Conservation (phyloP, 2,113 vertebrate genomes). For the Chaetodon auriga region DNA sequence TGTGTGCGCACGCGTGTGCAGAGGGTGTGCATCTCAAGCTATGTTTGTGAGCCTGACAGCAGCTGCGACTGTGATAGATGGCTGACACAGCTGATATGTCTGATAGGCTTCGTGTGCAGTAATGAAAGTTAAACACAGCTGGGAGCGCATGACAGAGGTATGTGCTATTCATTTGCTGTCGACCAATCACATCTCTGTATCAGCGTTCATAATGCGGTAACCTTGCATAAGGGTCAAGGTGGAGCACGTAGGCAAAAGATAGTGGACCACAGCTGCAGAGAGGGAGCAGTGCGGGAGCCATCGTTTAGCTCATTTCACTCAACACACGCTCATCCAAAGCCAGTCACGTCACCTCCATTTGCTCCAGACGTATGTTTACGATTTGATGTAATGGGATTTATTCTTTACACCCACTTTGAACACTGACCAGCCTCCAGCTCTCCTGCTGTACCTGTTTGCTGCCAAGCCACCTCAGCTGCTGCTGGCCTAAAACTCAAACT, state of each 20-base stretch:
- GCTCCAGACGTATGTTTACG: conserved; percentile 31
- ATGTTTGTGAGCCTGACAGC: conserved; percentile 55
- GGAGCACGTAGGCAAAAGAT: conserved; percentile 34
- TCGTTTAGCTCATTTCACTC: conserved; percentile 67
- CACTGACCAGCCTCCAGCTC: neutral
- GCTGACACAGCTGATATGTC: conserved; percentile 70
- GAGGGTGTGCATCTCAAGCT: conserved; percentile 16
- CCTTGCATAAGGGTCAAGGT: conserved; percentile 52
- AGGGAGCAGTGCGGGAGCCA: conserved; percentile 9
- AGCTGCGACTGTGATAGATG: conserved; percentile 63
- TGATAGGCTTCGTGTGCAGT: conserved; percentile 60
- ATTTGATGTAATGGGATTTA: conserved; percentile 56
- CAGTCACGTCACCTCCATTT: conserved; percentile 51
- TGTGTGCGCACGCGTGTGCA: conserved; percentile 2
- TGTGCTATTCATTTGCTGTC: conserved; percentile 31
- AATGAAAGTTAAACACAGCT: conserved; percentile 79
- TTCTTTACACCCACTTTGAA: conserved; percentile 24
- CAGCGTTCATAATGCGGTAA: conserved; percentile 39
- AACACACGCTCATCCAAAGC: conserved; percentile 60
- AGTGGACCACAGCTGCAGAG: conserved; percentile 68
- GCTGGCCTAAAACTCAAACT: conserved; percentile 26
- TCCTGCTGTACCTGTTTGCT: conserved; percentile 33
- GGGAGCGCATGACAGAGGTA: conserved; percentile 54
- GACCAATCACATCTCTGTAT: conserved; percentile 56
- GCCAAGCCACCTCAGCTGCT: conserved; percentile 37